Evolutionary conservation across 2,888 invertebrate species (phyloP).

Genomic region (Colletes collaris): DNA sequence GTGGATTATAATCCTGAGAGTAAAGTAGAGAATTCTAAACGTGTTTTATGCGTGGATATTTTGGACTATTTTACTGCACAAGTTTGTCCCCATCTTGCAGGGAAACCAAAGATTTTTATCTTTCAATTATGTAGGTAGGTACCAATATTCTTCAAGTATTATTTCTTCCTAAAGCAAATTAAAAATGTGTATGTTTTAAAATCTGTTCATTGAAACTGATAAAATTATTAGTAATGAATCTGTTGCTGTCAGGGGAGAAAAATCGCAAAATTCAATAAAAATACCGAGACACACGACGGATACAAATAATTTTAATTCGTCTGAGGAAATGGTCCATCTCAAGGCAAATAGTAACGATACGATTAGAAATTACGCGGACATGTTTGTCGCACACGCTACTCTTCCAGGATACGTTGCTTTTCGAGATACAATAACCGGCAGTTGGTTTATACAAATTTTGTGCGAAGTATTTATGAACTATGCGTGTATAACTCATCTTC

Average conservation of each 20-base stretch:
- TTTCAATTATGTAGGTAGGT: constrained; percentile 85
- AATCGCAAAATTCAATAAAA: constrained; percentile 60
- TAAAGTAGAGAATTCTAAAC: constrained; percentile 40
- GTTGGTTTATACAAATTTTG: constrained; percentile 86
- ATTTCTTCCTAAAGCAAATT: not conserved
- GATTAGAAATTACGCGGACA: constrained; percentile 83
- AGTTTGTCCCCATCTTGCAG: constrained; percentile 82
- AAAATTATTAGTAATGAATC: not conserved
- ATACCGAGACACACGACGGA: constrained; percentile 57
- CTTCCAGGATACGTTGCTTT: constrained; percentile 84
- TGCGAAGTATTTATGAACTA: constrained; percentile 83
- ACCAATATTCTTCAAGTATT: not conserved
- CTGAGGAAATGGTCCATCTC: not conserved
- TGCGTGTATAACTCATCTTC: constrained; percentile 71
- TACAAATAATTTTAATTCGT: constrained; percentile 23
- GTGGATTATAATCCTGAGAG: constrained; percentile 60
- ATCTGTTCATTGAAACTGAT: not conserved
- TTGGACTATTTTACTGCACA: constrained; percentile 82
- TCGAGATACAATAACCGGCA: constrained; percentile 84
- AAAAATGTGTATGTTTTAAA: not conserved
- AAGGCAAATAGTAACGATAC: constrained; percentile 23
- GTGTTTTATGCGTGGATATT: constrained; percentile 73
- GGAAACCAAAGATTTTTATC: constrained; percentile 86
- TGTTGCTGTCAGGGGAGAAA: constrained; percentile 64
- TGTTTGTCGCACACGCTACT: constrained; percentile 84